Evolutionary conservation across 2,113 vertebrate species (phyloP).

Genomic region (Scomber scombrus): DNA sequence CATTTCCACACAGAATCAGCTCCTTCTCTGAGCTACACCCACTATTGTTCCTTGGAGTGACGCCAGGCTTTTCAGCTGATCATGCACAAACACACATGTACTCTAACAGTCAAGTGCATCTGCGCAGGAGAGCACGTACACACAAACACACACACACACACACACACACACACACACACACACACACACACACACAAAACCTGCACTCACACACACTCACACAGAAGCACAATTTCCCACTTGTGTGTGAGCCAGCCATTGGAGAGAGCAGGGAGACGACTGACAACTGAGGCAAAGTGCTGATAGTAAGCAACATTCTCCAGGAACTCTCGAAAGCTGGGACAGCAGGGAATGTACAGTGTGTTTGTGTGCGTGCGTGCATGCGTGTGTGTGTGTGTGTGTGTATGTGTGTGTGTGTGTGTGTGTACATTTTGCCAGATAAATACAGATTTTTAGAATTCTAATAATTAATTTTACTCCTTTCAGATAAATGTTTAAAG

Average conservation of each 20-base stretch:
- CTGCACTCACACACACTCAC: constrained; percentile 34
- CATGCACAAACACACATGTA: constrained; percentile 61
- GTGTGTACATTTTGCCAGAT: constrained; percentile 11
- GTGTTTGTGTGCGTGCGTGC: constrained; percentile 23
- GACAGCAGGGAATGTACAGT: constrained; percentile 23
- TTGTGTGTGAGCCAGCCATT: constrained; percentile 64
- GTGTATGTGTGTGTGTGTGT: constrained; percentile 20
- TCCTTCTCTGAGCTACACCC: constrained; percentile 19
- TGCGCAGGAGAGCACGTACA: constrained; percentile 41
- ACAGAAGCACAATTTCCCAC: constrained; percentile 67
- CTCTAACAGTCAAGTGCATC: constrained; percentile 55
- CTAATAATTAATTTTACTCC: background rate
- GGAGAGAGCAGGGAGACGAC: constrained; percentile 64
- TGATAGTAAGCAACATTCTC: constrained; percentile 70
- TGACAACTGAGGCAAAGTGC: constrained; percentile 76
- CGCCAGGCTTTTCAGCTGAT: constrained; percentile 67
- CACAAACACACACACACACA: constrained; percentile 8
- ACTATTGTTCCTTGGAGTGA: constrained; percentile 35
- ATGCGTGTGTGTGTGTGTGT: constrained; percentile 19
- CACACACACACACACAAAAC: constrained; percentile 19
- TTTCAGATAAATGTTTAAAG: background rate
- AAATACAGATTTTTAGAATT: constrained; percentile 14
- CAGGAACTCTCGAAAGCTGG: constrained; percentile 61
- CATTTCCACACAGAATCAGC: constrained; percentile 39
- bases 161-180: constrained; percentile 13